Evolutionary conservation across 92 coral and sea anemone genomes (phyloP), one percentile per base, ranked within the genome.

Genomic region (Zoanthus sansibaricus): DNA sequence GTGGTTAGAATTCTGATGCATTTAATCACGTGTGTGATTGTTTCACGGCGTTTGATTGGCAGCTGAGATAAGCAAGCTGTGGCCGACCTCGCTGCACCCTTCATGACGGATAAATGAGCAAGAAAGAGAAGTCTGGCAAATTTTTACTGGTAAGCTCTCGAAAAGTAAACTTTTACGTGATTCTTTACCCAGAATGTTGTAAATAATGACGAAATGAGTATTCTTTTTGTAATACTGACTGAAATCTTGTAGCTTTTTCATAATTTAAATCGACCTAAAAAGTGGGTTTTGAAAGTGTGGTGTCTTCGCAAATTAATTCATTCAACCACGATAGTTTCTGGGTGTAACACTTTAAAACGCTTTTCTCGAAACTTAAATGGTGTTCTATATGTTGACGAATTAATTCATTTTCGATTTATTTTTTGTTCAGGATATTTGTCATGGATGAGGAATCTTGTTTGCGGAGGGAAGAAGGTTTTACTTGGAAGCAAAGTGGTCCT

Each of bases 1-100:
- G 90, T 91, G 94, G 90, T 91, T 86, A 88, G 88, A 91, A 84
- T 88, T 84, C 89, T 88, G 87, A 91, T 87, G 86, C 88, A 72
- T 75, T 86, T 86, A 49, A 84, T 92, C 94, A 92, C 94, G 94
- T 92, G 94, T 71, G 76, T 67, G 88, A 86, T 88, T 92, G 90
- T 90, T 92, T 88, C 92, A 86, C 83, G 90, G 92, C 92, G 84
- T 92, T 87, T 92, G 94, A 92, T 92, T 92, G 94, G 94, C 94
- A 92, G 94, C 79, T 89, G 86, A 75, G 94, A 92, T 92, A 89
- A 92, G 78, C 94, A 89, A 88, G 84, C 84, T 61, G 87, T 87
- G 89, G 89, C 78, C 92, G 85, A 80, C 85, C 85, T 80, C 75
- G 85, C 85, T 80, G 85, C 85, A 62, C 85, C 85, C 85, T 79